Evolutionary conservation across 1,140 invertebrate species (phyloP), one percentile per base, ranked within the genome.

Genomic region (Diachasmimorpha longicaudata): DNA sequence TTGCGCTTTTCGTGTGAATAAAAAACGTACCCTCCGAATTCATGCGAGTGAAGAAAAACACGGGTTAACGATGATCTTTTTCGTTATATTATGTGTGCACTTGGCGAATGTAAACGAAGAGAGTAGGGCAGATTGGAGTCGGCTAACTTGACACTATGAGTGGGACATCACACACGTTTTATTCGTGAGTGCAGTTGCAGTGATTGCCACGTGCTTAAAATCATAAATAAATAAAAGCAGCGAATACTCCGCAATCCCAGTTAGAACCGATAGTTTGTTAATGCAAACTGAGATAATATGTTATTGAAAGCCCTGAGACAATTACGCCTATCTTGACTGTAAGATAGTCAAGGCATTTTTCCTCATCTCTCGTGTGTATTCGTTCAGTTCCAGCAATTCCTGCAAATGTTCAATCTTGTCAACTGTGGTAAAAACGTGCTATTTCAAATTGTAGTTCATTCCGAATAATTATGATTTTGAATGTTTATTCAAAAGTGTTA

Each of bases 21-120:
- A n/a, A n/a, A n/a, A n/a, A n/a, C n/a, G n/a, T n/a, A n/a, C n/a
- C n/a, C n/a, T n/a, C n/a, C n/a, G n/a, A n/a, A n/a, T n/a, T n/a
- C n/a, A 68, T 74, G 25, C 58, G 72, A 11, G n/a, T 42, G 72
- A 46, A 48, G n/a, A 42, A 39, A 16, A 39, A 67, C 42, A 37
- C 16, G 10, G 37, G 39, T 55, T 63, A 31, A 14, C 25, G 39
- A 10, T 63, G 19, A 63, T 23, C 58, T 63, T 63, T 63, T 63
- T 52, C 48, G 48, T 19, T n/a, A n/a, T 4, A 63, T 23, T 19
- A 63, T 63, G 58, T 23, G 58, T 63, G 14, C 58, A 63, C 19
- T 63, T 63, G 58, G 58, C 58, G 58, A 63, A 63, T 63, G 58
- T 25, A 63, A 63, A 63, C 23, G 58, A 23, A 63, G 23, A 63